phyloP scores from a whole-genome alignment of 2,113 vertebrate species.

The Peucedramus taeniatus region DNA sequence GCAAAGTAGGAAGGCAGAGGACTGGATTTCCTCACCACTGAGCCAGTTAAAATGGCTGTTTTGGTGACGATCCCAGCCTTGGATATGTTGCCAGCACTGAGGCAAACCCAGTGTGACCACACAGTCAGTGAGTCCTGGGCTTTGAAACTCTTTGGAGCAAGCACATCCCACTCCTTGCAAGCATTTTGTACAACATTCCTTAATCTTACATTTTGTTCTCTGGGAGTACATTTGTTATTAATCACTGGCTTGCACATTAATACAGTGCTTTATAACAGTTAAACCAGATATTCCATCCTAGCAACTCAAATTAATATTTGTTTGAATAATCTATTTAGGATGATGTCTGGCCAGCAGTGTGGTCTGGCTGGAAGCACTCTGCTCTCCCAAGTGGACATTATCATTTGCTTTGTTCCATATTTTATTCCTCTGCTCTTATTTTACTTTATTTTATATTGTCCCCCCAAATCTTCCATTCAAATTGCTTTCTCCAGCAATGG shows the following conservation, averaged over 20 bases:
- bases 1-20: neutral
- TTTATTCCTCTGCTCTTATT: constrained; percentile 43
- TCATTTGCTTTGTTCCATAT: constrained; percentile 45
- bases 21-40: neutral
- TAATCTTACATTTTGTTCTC: constrained; percentile 44
- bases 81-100: neutral
- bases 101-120: constrained; percentile 13
- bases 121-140: neutral
- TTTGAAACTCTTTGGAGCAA: constrained; percentile 8
- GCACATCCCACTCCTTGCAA: constrained; percentile 19
- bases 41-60: constrained; percentile 6
- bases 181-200: neutral
- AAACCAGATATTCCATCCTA: constrained; percentile 68
- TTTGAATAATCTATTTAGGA: constrained; percentile 68
- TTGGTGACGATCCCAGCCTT: neutral
- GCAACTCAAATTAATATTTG: constrained; percentile 72
- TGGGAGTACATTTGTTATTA: constrained; percentile 65
- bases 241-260: constrained; percentile 46
- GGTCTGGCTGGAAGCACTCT: constrained; percentile 57
- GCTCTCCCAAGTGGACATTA: constrained; percentile 17
- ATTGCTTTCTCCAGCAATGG: neutral
- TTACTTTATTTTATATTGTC: neutral
- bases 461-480: neutral
- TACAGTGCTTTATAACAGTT: constrained; percentile 53
- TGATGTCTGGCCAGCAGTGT: constrained; percentile 65